Percentiles rank a stretch among this genome's conserved stretches.
Conservation (phyloP, 2,113 vertebrate species). For the Tichodroma muraria region DNA sequence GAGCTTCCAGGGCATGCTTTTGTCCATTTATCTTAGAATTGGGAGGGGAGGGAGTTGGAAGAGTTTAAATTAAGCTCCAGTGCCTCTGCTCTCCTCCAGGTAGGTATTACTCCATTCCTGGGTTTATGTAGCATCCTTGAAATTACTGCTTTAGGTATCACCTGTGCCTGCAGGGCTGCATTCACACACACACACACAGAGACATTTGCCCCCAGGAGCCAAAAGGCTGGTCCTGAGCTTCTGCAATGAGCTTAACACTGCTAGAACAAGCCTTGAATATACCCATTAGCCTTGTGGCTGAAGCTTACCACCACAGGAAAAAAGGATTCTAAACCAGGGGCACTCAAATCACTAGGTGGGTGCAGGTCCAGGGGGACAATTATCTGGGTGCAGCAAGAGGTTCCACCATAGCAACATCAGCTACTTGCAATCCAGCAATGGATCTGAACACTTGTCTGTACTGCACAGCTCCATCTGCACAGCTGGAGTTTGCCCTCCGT, state of each 20-base stretch:
- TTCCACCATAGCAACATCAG: not conserved
- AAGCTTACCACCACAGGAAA: not conserved
- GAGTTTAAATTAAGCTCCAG: not conserved
- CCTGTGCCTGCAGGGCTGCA: not conserved
- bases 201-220: not conserved
- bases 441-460: not conserved
- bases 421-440: not conserved
- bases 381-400: not conserved
- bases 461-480: not conserved
- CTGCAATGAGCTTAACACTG: not conserved
- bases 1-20: not conserved
- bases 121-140: not conserved
- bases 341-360: not conserved
- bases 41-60: not conserved
- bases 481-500: not conserved
- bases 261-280: not conserved
- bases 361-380: not conserved
- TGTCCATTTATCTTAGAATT: not conserved
- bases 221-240: not conserved
- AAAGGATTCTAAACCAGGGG: not conserved
- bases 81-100: not conserved
- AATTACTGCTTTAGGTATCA: not conserved
- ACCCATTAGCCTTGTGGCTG: not conserved
- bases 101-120: not conserved
- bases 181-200: not conserved